Percentiles rank a stretch among this genome's conserved stretches.
phyloP scores from a whole-genome alignment of 2,113 vertebrate genomes.

The Cercopithecus mona region DNA sequence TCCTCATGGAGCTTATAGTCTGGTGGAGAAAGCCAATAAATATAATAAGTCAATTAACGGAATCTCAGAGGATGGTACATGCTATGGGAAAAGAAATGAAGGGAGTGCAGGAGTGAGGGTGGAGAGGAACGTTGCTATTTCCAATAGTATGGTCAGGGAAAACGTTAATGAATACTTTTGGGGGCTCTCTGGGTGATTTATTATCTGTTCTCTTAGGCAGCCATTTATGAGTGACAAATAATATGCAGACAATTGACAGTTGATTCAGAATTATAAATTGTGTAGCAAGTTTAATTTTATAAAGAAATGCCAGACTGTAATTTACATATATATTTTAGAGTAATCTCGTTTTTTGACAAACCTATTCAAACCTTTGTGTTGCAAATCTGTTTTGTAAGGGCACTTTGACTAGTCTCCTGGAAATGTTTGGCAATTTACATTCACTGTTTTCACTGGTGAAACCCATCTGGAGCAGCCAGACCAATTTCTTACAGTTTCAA shows the following conservation, averaged over 20 bases:
- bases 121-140: neutral
- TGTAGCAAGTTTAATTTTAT: conserved; percentile 24
- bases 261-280: neutral
- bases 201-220: neutral
- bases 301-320: neutral
- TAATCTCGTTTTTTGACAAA: neutral
- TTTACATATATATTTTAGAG: neutral
- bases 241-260: neutral
- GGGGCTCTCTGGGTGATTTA: neutral
- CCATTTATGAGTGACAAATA: neutral
- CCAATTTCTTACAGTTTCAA: neutral
- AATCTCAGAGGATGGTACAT: neutral
- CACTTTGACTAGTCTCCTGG: neutral
- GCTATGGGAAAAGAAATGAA: neutral
- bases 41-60: neutral
- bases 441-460: neutral
- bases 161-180: neutral
- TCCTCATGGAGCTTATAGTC: neutral
- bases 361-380: neutral
- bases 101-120: neutral
- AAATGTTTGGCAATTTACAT: neutral
- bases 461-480: neutral
- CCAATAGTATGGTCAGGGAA: neutral
- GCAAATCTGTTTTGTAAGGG: neutral
- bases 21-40: neutral